These are phyloP conservation scores for Myanophis thanlyinensis DNA, from an alignment of 2,113 vertebrate species.

Conservation along the genomic window DNA sequence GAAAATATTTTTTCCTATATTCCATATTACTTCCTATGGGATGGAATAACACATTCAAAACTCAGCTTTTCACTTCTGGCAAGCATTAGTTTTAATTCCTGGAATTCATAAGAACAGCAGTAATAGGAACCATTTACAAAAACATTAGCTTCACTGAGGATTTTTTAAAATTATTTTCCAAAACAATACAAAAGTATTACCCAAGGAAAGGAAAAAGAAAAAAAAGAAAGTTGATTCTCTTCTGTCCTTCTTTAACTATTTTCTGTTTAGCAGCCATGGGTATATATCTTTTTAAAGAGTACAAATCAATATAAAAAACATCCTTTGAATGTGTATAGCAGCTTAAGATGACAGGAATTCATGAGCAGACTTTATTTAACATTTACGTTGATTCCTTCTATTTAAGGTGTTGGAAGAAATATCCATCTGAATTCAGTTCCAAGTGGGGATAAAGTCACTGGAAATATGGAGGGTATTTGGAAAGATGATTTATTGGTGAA, in stretches of 20 bases:
- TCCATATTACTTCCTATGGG: background rate
- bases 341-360: background rate
- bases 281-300: background rate
- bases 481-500: no score
- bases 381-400: background rate
- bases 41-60: constrained; percentile 29
- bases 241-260: background rate
- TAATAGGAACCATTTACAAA: constrained; percentile 60
- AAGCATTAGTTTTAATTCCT: constrained; percentile 47
- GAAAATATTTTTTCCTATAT: background rate
- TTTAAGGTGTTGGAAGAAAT: no score
- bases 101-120: constrained; percentile 56
- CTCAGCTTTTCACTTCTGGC: constrained; percentile 7
- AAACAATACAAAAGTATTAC: background rate
- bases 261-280: background rate
- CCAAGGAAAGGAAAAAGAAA: background rate
- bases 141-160: constrained; percentile 59
- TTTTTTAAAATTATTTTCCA: constrained; percentile 9
- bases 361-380: background rate
- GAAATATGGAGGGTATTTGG: no score
- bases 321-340: background rate
- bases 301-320: background rate
- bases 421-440: no score
- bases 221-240: background rate
- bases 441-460: no score